These are phyloP conservation scores for Halcyon smyrnensis DNA, from an alignment of 2,797 vertebrate genomes.

Conservation along the genomic window DNA sequence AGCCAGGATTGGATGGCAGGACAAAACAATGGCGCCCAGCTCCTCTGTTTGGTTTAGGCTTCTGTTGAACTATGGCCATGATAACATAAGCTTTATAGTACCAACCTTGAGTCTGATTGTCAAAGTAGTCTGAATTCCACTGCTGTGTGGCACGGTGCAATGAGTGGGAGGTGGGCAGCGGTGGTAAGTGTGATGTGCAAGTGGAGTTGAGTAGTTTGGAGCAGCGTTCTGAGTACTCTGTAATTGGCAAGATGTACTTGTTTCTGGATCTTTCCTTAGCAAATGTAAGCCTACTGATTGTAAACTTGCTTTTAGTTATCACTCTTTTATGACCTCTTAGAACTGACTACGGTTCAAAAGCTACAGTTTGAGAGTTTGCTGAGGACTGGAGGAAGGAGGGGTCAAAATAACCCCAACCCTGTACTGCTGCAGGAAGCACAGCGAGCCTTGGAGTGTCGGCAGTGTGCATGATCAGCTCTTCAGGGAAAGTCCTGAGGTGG, in stretches of 20 bases:
- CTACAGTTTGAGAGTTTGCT: neutral
- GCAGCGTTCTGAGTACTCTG: neutral
- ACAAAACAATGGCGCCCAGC: neutral
- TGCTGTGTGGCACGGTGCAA: rapidly evolving
- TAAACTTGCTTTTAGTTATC: neutral
- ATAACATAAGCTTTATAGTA: neutral
- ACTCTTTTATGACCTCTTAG: neutral
- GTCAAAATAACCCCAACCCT: neutral
- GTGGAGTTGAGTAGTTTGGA: neutral
- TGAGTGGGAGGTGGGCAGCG: neutral
- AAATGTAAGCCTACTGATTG: neutral
- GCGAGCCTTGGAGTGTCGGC: neutral
- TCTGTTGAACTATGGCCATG: neutral
- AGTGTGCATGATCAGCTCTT: neutral
- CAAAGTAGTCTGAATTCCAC: slow-evolving; percentile 42
- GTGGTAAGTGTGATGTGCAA: neutral
- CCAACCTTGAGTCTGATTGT: neutral
- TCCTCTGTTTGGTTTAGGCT: neutral
- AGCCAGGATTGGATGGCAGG: neutral
- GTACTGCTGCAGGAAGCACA: neutral
- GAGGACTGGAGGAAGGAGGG: neutral
- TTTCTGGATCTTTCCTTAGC: neutral
- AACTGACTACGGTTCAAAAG: neutral
- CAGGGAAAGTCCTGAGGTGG: neutral
- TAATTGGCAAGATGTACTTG: neutral